Percentiles rank a stretch among this genome's conserved stretches.
Conservation (phyloP, 2,797 vertebrate genomes). For the Aeoliscus strigatus region DNA sequence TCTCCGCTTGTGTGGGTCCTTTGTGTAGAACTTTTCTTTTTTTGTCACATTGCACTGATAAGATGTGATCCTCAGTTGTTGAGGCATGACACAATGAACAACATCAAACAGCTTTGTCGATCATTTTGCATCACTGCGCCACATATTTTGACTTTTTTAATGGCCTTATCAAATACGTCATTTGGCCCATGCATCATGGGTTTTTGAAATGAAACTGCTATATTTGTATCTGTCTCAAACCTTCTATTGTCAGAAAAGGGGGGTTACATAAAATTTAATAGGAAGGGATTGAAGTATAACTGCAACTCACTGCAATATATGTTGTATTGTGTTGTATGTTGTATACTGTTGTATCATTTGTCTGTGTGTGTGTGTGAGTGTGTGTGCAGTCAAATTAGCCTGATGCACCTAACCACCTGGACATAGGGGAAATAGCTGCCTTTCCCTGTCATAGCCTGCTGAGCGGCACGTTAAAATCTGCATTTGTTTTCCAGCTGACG, state of each 20-base stretch:
- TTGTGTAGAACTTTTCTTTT: constrained; percentile 36
- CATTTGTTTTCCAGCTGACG: too few species aligned
- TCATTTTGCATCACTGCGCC: background rate
- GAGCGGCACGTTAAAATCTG: too few species aligned
- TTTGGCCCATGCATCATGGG: background rate
- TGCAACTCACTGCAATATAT: background rate
- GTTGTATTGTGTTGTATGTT: too few species aligned
- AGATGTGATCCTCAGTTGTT: constrained; percentile 18
- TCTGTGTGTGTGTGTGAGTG: too few species aligned
- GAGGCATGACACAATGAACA: constrained; percentile 22
- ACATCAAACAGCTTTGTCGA: constrained; percentile 11
- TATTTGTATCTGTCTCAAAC: background rate
- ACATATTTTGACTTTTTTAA: background rate
- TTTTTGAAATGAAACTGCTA: background rate
- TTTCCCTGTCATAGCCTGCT: too few species aligned
- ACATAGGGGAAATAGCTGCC: too few species aligned
- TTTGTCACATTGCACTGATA: constrained; percentile 28
- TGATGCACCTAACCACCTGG: background rate
- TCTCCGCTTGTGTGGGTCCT: constrained; percentile 29
- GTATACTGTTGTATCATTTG: too few species aligned
- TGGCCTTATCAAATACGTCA: background rate
- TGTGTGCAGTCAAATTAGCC: background rate
- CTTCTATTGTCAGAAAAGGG: background rate
- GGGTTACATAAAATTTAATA: background rate
- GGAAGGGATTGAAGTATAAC: background rate